These are phyloP conservation scores for Megaceryle alcyon DNA, from an alignment of 2,797 vertebrate genomes.

Conservation along the genomic window DNA sequence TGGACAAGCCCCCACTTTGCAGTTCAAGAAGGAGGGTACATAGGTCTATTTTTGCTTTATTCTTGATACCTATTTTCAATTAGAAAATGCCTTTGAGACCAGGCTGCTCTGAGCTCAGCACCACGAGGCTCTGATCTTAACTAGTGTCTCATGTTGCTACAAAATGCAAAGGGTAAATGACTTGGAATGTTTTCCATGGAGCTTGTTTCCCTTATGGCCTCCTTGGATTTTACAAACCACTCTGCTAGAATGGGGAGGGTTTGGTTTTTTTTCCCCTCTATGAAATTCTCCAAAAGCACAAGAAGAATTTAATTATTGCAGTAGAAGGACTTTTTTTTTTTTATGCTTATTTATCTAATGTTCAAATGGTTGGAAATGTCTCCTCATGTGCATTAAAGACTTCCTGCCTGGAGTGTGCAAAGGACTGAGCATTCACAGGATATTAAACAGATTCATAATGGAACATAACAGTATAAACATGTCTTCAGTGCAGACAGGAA, in stretches of 20 bases:
- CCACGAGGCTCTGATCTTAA: neutral
- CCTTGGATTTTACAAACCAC: neutral
- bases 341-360: constrained; percentile 42
- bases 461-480: constrained; percentile 65
- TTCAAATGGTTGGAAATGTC: constrained; percentile 53
- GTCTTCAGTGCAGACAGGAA: constrained; percentile 66
- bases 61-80: neutral
- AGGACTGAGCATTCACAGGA: constrained; percentile 56
- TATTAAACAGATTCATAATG: constrained; percentile 72
- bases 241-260: neutral
- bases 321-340: neutral
- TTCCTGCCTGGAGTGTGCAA: constrained; percentile 67
- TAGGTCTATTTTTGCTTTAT: neutral
- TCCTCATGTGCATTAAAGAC: constrained; percentile 44
- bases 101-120: neutral
- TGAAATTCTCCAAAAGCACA: constrained; percentile 24
- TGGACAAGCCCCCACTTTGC: neutral
- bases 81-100: neutral
- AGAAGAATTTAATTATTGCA: constrained; percentile 58
- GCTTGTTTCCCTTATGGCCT: neutral
- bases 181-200: neutral
- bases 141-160: neutral
- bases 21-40: neutral
- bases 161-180: neutral
- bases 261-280: neutral